Conservation (phyloP, 2,888 invertebrate genomes). For the Lasioglossum vierecki region DNA sequence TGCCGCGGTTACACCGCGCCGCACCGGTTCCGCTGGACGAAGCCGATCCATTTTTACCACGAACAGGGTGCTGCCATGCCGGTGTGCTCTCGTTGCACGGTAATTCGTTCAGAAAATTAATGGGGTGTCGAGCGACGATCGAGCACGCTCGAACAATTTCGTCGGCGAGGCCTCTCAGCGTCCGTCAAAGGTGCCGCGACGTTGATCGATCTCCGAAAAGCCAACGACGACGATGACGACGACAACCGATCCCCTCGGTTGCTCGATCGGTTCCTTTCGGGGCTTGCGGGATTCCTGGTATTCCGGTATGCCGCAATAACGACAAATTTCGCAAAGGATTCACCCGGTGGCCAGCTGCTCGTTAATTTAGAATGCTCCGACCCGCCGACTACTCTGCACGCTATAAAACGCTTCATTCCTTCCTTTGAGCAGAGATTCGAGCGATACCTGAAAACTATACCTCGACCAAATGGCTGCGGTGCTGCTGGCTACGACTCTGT, state of each 20-base stretch:
- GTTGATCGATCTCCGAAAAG: slow-evolving; percentile 33
- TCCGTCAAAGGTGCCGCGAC: slow-evolving; percentile 23
- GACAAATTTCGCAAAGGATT: slow-evolving; percentile 70
- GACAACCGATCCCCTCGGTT: background rate
- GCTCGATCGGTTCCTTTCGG: background rate
- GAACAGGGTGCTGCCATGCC: background rate
- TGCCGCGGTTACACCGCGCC: slow-evolving; percentile 30
- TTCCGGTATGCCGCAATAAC: slow-evolving; percentile 74
- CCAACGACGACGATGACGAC: background rate
- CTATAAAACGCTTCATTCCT: background rate
- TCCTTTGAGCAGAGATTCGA: background rate
- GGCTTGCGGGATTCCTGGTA: background rate
- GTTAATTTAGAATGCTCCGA: background rate
- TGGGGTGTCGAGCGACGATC: slow-evolving; percentile 31
- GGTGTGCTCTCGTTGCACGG: slow-evolving; percentile 6
- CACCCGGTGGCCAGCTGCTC: background rate
- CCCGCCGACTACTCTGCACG: background rate
- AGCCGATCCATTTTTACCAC: slow-evolving; percentile 22
- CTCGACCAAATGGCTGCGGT: background rate
- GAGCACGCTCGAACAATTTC: slow-evolving; percentile 31
- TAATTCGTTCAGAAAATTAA: slow-evolving; percentile 30
- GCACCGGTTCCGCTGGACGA: background rate
- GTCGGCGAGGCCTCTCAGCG: slow-evolving; percentile 14
- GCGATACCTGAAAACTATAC: background rate
- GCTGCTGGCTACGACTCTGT: background rate